Conservation (phyloP, 2,113 vertebrate species). For the Oryctolagus cuniculus region mOryCun1.1 NC_091435.1:158195501-158196000, state of each 20-base stretch:
- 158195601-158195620: background rate
- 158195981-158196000: background rate
- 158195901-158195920: background rate
- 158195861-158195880: background rate
- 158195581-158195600: background rate
- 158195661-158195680: background rate
- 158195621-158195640: background rate
- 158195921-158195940: background rate
- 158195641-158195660: background rate
- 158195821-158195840: background rate
- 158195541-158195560: background rate
- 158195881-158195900: background rate
- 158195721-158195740: background rate
- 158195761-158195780: background rate
- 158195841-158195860: background rate
- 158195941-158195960: background rate
- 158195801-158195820: background rate
- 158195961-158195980: background rate
- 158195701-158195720: background rate
- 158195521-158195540: background rate
- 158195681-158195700: background rate
- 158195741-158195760: background rate
- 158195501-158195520: background rate
- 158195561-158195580: background rate
- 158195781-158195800: background rate